A percentile compares a stretch with the other conserved stretches of the same genome.
Conservation (phyloP, 1,140 invertebrate species). For the Trissolcus basalis region DNA sequence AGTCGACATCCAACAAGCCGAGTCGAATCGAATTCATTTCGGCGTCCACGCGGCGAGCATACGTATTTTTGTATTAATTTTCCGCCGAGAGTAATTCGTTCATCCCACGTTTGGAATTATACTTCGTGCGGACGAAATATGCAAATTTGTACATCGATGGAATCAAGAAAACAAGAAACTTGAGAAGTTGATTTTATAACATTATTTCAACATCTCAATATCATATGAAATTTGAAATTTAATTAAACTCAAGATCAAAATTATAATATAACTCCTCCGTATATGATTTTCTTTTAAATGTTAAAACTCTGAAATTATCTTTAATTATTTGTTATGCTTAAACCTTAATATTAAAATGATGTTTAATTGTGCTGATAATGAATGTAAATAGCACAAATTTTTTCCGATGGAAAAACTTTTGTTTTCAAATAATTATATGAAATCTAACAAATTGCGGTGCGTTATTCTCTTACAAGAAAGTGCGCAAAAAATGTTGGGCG, state of each 20-base stretch:
- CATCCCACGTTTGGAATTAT: slow-evolving; percentile 7
- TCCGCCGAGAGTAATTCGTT: slow-evolving; percentile 18
- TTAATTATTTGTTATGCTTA: no score
- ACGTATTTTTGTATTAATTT: slow-evolving; percentile 26
- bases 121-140: slow-evolving; percentile 21
- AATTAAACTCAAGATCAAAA: background rate
- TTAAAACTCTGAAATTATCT: no score
- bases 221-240: background rate
- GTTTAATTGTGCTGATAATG: no score
- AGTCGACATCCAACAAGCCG: slow-evolving; percentile 30
- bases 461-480: no score
- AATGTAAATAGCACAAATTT: no score
- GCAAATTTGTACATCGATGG: slow-evolving; percentile 20
- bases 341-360: no score
- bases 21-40: slow-evolving; percentile 32
- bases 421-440: no score
- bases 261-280: no score
- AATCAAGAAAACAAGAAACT: background rate
- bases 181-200: background rate
- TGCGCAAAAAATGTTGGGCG: no score
- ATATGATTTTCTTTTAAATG: no score
- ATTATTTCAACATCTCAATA: background rate
- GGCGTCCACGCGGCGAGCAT: slow-evolving; percentile 16
- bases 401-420: no score
- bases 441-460: no score